Percentiles rank a stretch among this genome's conserved stretches.
Evolutionary conservation across 2,888 invertebrate genomes (phyloP).

Genomic region (Noctua janthe): DNA sequence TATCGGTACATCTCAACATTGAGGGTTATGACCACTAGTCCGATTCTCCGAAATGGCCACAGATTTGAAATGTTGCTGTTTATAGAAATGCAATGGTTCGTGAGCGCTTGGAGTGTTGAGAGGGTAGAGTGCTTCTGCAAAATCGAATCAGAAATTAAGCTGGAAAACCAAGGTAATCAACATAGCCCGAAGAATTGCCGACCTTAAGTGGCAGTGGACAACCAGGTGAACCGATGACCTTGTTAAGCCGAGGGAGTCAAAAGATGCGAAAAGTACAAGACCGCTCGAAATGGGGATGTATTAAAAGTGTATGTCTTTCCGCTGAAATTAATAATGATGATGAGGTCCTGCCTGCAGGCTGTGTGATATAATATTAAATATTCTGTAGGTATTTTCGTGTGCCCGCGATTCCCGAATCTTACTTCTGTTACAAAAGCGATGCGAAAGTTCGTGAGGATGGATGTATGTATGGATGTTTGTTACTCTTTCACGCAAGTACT

Average conservation of each 20-base stretch:
- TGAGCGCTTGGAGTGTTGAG: background rate
- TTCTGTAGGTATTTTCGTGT: background rate
- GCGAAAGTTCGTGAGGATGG: background rate
- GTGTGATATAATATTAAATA: background rate
- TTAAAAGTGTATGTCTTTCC: background rate
- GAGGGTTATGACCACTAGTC: too few relatives aligned
- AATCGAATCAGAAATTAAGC: background rate
- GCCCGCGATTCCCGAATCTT: background rate
- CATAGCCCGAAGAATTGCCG: background rate
- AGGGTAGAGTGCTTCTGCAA: background rate
- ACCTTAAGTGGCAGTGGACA: background rate
- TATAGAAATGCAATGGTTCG: background rate
- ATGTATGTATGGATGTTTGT: background rate
- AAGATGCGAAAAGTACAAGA: background rate
- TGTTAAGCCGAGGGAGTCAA: background rate
- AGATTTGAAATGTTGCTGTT: constrained; percentile 3
- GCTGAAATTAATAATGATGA: background rate
- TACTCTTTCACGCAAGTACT: background rate
- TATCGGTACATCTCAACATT: background rate
- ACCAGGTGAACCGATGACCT: background rate
- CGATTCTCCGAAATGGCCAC: too few relatives aligned
- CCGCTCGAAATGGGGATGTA: too few relatives aligned
- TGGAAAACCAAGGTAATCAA: background rate
- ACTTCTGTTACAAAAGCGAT: background rate
- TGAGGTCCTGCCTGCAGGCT: too few relatives aligned